Conservation (phyloP, 2,113 vertebrate genomes). For the Nicator chloris region DNA sequence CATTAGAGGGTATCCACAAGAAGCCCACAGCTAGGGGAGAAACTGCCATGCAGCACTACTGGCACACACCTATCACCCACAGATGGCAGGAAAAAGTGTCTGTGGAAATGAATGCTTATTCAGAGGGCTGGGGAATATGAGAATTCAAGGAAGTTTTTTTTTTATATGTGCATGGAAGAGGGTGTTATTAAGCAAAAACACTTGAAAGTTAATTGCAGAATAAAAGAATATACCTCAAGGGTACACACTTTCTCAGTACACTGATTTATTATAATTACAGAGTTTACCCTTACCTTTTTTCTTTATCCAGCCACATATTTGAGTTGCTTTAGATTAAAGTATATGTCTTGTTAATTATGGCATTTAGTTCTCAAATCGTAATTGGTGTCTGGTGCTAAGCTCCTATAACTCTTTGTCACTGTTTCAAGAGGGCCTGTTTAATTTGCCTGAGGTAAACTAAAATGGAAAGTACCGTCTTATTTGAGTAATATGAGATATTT, state of each 20-base stretch:
- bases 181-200: constrained; percentile 29
- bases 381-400: constrained; percentile 69
- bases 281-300: constrained; percentile 74
- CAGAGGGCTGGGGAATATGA: not conserved
- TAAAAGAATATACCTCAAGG: constrained; percentile 60
- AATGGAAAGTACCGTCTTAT: constrained; percentile 84
- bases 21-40: not conserved
- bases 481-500: constrained; percentile 71
- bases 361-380: constrained; percentile 68
- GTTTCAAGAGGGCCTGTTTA: constrained; percentile 60
- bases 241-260: constrained; percentile 24
- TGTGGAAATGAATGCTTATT: not conserved
- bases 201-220: constrained; percentile 62
- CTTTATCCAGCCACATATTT: constrained; percentile 77
- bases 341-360: constrained; percentile 70
- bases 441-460: constrained; percentile 70
- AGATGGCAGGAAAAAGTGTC: not conserved
- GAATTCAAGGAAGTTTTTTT: not conserved
- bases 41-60: not conserved
- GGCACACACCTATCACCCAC: not conserved
- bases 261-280: constrained; percentile 73
- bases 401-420: constrained; percentile 50
- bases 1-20: not conserved
- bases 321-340: constrained; percentile 76
- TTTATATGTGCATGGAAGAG: not conserved